These are phyloP conservation scores for Meriones psammophilus DNA, from an alignment of 2,797 vertebrate genomes.

Conservation along the genomic window DNA sequence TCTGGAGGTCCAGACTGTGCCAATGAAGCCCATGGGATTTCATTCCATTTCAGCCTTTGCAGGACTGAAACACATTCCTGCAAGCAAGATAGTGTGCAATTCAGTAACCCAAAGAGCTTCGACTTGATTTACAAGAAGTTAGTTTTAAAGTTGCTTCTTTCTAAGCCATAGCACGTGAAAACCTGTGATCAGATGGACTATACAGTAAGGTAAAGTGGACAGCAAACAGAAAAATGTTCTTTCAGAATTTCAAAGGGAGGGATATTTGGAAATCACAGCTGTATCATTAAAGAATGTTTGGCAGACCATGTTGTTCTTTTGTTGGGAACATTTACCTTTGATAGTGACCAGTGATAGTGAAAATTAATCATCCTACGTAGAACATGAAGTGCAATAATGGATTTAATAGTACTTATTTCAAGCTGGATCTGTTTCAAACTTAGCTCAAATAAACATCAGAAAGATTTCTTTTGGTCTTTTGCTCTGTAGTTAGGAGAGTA, in stretches of 20 bases:
- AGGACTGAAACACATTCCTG: background rate
- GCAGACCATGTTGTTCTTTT: slow-evolving; percentile 10
- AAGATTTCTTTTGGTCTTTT: slow-evolving; percentile 47
- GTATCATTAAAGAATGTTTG: background rate
- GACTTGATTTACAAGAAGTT: background rate
- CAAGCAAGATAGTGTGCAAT: background rate
- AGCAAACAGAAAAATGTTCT: background rate
- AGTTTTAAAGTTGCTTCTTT: slow-evolving; percentile 19
- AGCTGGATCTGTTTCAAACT: slow-evolving; percentile 58
- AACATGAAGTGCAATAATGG: slow-evolving; percentile 60
- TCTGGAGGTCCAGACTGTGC: background rate
- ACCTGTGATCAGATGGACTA: background rate
- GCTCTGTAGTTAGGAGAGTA: slow-evolving; percentile 4
- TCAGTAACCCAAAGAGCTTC: background rate
- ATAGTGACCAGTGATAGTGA: slow-evolving; percentile 7
- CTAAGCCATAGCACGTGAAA: background rate
- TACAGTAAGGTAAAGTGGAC: background rate
- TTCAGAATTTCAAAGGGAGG: background rate
- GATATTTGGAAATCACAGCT: slow-evolving; percentile 36
- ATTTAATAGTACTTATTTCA: slow-evolving; percentile 66
- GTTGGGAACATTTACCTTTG: slow-evolving; percentile 39
- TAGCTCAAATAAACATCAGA: background rate
- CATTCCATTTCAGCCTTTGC: background rate
- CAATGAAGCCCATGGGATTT: background rate
- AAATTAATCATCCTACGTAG: slow-evolving; percentile 58